Evolutionary conservation across 2,888 invertebrate species (phyloP).

Genomic region (Pollenia labialis): DNA sequence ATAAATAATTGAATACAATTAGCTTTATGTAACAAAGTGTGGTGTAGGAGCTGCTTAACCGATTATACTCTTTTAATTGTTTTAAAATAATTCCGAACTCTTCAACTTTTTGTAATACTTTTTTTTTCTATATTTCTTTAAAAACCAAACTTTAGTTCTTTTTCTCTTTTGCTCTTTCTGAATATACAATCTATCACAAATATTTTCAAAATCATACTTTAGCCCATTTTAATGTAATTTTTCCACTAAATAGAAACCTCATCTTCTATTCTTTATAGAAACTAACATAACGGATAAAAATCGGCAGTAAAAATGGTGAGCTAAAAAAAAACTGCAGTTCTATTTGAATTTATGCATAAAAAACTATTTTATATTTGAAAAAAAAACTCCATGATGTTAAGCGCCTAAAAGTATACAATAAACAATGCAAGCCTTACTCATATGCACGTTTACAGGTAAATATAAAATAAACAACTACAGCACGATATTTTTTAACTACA

Average conservation of each 20-base stretch:
- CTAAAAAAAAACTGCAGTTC: neutral
- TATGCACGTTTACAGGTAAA: neutral
- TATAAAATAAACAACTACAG: neutral
- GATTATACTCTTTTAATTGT: too few relatives aligned
- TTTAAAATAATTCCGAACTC: too few relatives aligned
- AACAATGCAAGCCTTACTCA: constrained; percentile 41
- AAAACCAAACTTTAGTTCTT: neutral
- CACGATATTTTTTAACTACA: neutral
- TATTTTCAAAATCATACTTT: neutral
- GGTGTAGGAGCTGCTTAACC: too few relatives aligned
- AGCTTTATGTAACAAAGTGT: too few relatives aligned
- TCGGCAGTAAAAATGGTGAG: neutral
- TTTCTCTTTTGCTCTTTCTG: neutral
- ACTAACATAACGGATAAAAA: neutral
- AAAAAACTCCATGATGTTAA: constrained; percentile 31
- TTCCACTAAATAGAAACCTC: neutral
- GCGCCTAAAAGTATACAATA: constrained; percentile 76
- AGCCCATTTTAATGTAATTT: neutral
- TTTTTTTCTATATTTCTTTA: too few relatives aligned
- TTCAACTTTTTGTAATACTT: too few relatives aligned
- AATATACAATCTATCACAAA: neutral
- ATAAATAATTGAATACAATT: too few relatives aligned
- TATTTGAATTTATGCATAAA: constrained; percentile 26
- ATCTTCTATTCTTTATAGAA: constrained; percentile 26
- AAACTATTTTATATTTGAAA: neutral